Evolutionary conservation across 2,113 vertebrate species (phyloP).

Genomic region (Fregetta grallaria): DNA sequence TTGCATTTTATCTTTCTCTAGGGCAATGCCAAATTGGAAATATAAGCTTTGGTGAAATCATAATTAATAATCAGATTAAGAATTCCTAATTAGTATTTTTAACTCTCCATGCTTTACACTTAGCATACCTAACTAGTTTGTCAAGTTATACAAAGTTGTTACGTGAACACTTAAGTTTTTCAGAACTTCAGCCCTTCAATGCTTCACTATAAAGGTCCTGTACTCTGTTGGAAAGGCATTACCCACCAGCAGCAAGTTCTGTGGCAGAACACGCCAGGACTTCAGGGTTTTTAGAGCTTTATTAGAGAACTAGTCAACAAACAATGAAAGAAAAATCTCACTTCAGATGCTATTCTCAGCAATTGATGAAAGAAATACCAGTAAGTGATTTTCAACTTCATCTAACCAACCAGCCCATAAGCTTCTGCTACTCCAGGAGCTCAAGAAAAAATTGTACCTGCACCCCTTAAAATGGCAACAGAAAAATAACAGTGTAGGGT

Average conservation of each 20-base stretch:
- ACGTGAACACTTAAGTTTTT: neutral
- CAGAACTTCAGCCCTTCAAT: neutral
- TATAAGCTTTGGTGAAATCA: neutral
- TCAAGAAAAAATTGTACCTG: neutral
- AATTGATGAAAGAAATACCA: neutral
- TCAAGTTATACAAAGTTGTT: neutral
- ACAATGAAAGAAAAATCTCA: neutral
- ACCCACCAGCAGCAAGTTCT: neutral
- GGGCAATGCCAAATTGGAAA: neutral
- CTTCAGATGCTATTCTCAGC: neutral
- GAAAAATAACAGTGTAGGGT: neutral
- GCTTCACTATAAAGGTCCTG: neutral
- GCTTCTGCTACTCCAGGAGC: neutral
- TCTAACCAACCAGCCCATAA: neutral
- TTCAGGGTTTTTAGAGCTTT: neutral
- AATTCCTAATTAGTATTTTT: neutral
- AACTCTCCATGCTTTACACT: neutral
- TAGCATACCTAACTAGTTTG: neutral
- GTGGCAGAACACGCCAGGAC: neutral
- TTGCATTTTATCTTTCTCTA: neutral
- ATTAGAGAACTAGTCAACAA: neutral
- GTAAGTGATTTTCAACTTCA: neutral
- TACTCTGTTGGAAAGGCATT: neutral
- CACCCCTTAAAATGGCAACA: neutral
- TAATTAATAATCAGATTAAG: neutral